Evolutionary conservation across 2,113 vertebrate genomes (phyloP).

Genomic region (Salvelinus namaycush): DNA sequence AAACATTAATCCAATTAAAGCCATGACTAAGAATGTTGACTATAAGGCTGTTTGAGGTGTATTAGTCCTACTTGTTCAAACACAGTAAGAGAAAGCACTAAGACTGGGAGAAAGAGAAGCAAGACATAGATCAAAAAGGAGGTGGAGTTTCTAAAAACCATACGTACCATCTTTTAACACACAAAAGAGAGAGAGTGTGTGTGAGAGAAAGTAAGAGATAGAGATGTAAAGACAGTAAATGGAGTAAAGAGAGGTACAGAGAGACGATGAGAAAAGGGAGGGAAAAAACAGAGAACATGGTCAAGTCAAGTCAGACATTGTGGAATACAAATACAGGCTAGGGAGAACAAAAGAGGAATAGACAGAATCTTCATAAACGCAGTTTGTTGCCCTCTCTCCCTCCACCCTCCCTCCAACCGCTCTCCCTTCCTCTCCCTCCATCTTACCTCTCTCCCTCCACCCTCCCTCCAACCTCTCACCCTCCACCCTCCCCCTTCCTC

Average conservation of each 20-base stretch:
- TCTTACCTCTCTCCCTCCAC: too few species aligned
- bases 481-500: too few species aligned
- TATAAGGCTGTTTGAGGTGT: too few species aligned
- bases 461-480: too few species aligned
- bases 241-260: slow-evolving; percentile 54
- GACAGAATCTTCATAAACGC: neutral
- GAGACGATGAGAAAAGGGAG: slow-evolving; percentile 51
- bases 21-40: too few species aligned
- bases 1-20: too few species aligned
- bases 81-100: slow-evolving; percentile 66
- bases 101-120: neutral
- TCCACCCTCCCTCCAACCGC: too few species aligned
- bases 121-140: slow-evolving; percentile 18
- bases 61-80: slow-evolving; percentile 28
- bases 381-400: neutral
- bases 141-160: slow-evolving; percentile 19
- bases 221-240: slow-evolving; percentile 53
- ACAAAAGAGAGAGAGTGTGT: slow-evolving; percentile 46
- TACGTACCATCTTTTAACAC: slow-evolving; percentile 78
- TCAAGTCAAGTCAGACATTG: slow-evolving; percentile 30
- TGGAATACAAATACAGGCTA: too few species aligned
- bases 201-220: slow-evolving; percentile 40
- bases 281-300: slow-evolving; percentile 49
- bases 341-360: neutral
- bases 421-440: too few species aligned